Evolutionary conservation across 35 echinoderm and acorn worm species (phyloP).

Genomic region (Amphiura filiformis): DNA sequence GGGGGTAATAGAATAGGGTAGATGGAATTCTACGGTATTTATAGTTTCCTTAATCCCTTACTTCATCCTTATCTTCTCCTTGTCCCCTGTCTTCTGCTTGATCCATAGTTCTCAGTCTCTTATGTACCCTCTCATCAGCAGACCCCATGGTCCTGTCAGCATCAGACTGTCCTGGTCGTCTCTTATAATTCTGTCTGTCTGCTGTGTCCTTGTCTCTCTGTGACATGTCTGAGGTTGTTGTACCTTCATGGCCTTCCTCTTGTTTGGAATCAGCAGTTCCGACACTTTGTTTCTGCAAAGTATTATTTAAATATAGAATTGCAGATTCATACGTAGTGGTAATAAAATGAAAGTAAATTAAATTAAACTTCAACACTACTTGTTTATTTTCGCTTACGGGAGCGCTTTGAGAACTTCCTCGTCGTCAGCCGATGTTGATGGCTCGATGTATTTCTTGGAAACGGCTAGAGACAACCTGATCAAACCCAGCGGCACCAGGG

Average conservation of each 20-base stretch:
- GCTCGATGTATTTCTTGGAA: too few species aligned
- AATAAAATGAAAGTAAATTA: too few species aligned
- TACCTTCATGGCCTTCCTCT: conserved; percentile 70
- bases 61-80: conserved; percentile 21
- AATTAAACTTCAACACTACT: too few species aligned
- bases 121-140: conserved; percentile 61
- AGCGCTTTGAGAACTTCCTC: too few species aligned
- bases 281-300: conserved; percentile 72
- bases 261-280: conserved; percentile 70
- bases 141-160: conserved; percentile 76
- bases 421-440: too few species aligned
- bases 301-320: too few species aligned
- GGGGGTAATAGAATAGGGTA: background rate
- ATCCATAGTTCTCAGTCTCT: conserved; percentile 79
- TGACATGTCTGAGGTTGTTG: conserved; percentile 44
- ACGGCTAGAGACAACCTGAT: too few species aligned
- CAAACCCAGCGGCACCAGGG: too few species aligned
- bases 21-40: background rate
- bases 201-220: conserved; percentile 32
- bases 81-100: conserved; percentile 19
- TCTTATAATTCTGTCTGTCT: conserved; percentile 31
- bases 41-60: too few species aligned
- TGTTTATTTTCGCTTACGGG: too few species aligned
- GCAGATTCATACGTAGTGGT: too few species aligned
- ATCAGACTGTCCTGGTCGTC: conserved; percentile 79